Evolutionary conservation across 1,140 invertebrate species (phyloP), one percentile per base, ranked within the genome.

Genomic region (Zaprionus lachaisei): DNA sequence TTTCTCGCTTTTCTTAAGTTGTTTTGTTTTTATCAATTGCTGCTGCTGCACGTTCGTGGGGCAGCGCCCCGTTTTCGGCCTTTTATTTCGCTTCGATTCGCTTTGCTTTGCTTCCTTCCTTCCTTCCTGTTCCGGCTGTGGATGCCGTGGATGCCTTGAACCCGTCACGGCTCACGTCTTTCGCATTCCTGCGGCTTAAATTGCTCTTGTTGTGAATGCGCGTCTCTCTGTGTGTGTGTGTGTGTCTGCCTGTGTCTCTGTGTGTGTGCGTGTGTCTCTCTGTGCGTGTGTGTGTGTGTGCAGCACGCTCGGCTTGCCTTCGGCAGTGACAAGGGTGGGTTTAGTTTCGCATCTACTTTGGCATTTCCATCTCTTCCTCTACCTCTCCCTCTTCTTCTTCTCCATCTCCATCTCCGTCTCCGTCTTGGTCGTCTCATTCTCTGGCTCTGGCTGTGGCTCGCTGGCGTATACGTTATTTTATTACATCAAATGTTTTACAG

Each of bases 391-490:
- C 55, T 51, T 26, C 15, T 57, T 34, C 60, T 31, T 64, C 74
- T 63, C 24, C 57, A 7, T 60, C 31, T 34, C 47, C 37, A 7
- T 58, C 56, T 68, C 28, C 63, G 58, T 62, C 47, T 67, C 20
- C 71, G 61, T 77, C 71, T 80, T 69, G 44, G 63, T 57, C 69
- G 57, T 69, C 75, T 71, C 66, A 55, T 64, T 61, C 76, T 51
- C 47, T 51, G 41, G 41, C n/a, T 17, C 41, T 47, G 47, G 47
- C 47, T 67, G 72, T 65, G 80, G 73, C 79, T 77, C 65, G 61
- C 73, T 65, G 80, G 77, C 89, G 89, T 92, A 89, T 91, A 91
- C 84, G 89, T 85, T 91, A 91, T 89, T 83, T 89, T 89, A 82
- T 79, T 91, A 91, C 81, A 90, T 85, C 85, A 90, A 90, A 90